Base-by-base conservation (phyloP, 2,113 vertebrate species). In the Malurus cyaneus region DNA sequence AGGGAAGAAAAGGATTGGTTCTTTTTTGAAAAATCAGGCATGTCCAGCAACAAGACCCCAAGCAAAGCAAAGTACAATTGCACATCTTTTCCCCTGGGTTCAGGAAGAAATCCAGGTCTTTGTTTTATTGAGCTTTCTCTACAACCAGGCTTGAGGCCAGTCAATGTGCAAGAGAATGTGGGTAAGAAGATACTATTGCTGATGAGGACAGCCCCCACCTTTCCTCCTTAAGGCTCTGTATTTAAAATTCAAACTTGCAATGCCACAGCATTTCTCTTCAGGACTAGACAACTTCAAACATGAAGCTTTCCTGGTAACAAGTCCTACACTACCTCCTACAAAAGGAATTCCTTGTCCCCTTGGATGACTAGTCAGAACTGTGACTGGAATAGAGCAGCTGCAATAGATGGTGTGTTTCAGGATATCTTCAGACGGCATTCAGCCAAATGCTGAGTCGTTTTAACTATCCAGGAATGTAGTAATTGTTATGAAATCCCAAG, bases 301-400 rank as follows among this genome's bases (percentile, higher is more conserved):
- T 26, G 82, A 86, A 76, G 78, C 67, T 81, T 92, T 93, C 60
- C 87, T 80, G 82, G 71, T 96, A 94, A 95, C 92, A 92, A 95
- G 89, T 91, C 93, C 94, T 80, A 93, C 72, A 88, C 87, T 91
- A 93, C 92, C 92, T 82, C 84, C 92, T 93, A 91, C 89, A 82
- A 86, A 89, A 88, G 93, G 94, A 90, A 80, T 95, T 95, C 96
- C 94, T 93, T 92, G 78, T 96, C 92, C 94, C 74, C 64, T 87
- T 78, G 76, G 88, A 83, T 94, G 95, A 94, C 86, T 77, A 77
- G 92, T 89, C 88, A 95, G 88, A 96, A 83, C 74, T 94, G 82
- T 96, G 95, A 94, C 93, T 96, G 91, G 94, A 97, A 94, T 61
- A 95, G 91, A 96, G 80, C 92, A 94, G 93, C 66, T 92, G 92